These are phyloP conservation scores for Okapia johnstoni DNA, from an alignment of 2,113 vertebrate species.

Conservation along the genomic window DNA sequence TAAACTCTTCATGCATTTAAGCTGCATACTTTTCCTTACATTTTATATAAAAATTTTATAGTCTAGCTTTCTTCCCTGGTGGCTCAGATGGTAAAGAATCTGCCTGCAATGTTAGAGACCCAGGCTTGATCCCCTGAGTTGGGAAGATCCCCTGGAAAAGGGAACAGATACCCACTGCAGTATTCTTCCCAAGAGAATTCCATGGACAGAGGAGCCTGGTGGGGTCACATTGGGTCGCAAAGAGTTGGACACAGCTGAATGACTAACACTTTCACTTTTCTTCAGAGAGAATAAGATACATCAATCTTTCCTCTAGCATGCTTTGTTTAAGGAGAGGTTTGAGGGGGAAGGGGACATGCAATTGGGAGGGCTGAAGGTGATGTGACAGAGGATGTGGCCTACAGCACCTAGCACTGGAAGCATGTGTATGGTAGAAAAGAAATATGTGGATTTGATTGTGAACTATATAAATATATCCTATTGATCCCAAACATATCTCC, in stretches of 20 bases:
- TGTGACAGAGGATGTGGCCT: background rate
- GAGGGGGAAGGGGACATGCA: background rate
- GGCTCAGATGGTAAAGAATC: background rate
- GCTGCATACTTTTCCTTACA: background rate
- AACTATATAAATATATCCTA: background rate
- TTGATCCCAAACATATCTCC: background rate
- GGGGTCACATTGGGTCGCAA: rapidly evolving
- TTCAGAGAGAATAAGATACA: background rate
- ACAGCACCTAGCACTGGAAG: background rate
- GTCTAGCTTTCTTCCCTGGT: background rate
- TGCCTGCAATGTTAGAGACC: background rate
- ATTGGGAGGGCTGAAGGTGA: background rate
- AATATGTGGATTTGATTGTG: background rate
- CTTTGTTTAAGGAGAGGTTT: background rate
- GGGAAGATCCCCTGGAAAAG: background rate
- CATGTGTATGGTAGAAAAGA: background rate
- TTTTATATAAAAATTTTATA: background rate
- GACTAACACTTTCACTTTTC: background rate
- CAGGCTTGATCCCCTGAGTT: background rate
- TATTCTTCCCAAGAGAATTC: background rate
- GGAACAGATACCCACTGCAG: background rate
- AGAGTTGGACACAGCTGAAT: background rate
- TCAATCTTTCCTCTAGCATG: background rate
- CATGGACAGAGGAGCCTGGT: background rate
- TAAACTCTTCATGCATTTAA: background rate